phyloP scores from a whole-genome alignment of 2,888 invertebrate genomes.

The Panopea generosa region DNA sequence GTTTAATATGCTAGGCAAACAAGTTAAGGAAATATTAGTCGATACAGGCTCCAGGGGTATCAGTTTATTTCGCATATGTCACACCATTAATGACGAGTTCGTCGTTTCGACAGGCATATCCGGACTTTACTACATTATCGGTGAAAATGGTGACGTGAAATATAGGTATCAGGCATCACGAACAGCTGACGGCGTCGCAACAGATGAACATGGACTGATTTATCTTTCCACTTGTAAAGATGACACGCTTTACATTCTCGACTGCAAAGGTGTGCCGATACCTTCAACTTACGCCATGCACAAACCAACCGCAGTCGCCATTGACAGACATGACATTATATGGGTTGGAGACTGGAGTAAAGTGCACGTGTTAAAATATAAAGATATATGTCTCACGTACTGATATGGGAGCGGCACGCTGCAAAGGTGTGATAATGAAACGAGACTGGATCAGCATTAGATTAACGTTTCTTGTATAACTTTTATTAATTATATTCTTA shows the following conservation, averaged over 20 bases:
- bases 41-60: slow-evolving; percentile 45
- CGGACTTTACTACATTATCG: slow-evolving; percentile 46
- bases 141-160: slow-evolving; percentile 42
- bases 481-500: too few species aligned
- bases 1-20: slow-evolving; percentile 40
- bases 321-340: slow-evolving; percentile 48
- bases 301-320: slow-evolving; percentile 53
- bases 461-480: too few species aligned
- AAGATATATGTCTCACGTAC: too few species aligned
- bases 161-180: slow-evolving; percentile 46
- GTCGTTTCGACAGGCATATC: slow-evolving; percentile 55
- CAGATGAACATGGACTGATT: slow-evolving; percentile 56
- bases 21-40: slow-evolving; percentile 32
- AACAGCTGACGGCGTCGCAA: slow-evolving; percentile 57
- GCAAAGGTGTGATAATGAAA: too few species aligned
- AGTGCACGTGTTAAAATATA: slow-evolving; percentile 54
- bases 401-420: too few species aligned
- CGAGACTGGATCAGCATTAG: too few species aligned
- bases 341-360: slow-evolving; percentile 63
- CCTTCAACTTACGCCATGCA: slow-evolving; percentile 62
- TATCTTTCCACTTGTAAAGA: slow-evolving; percentile 55
- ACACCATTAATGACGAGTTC: slow-evolving; percentile 54
- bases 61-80: slow-evolving; percentile 48
- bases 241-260: slow-evolving; percentile 49
- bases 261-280: slow-evolving; percentile 51